phyloP scores from a whole-genome alignment of 2,797 vertebrate genomes.

The Pipistrellus kuhlii region DNA sequence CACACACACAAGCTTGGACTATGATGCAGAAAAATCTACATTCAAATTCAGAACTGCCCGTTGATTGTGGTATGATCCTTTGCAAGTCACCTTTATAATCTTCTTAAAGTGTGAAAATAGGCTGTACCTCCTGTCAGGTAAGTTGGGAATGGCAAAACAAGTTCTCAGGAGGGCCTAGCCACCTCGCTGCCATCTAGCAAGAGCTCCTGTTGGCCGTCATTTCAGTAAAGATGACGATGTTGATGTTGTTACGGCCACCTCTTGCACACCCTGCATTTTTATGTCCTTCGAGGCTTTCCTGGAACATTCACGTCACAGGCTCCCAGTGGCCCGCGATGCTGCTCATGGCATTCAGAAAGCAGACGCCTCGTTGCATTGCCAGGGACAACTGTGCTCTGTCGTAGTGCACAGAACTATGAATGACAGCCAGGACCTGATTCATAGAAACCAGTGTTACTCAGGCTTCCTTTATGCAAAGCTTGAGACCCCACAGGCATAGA shows the following conservation, averaged over 20 bases:
- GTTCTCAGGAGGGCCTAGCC: neutral
- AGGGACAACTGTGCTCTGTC: neutral
- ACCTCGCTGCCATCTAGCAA: neutral
- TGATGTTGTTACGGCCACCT: neutral
- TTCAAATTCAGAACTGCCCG: neutral
- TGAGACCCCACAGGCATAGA: neutral
- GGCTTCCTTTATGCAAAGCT: neutral
- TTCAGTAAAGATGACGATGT: neutral
- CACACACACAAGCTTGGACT: neutral
- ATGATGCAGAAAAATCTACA: neutral
- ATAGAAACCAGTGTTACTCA: constrained; percentile 14
- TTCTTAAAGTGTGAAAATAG: neutral
- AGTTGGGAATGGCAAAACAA: neutral
- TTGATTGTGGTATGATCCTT: neutral
- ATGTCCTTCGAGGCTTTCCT: neutral
- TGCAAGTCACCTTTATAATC: neutral
- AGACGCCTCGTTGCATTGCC: neutral
- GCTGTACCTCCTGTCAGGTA: neutral
- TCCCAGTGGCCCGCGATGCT: no score
- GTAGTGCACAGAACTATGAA: neutral
- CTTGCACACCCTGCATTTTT: neutral
- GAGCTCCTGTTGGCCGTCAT: neutral
- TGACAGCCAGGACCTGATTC: neutral
- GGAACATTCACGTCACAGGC: neutral
- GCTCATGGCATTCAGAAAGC: neutral